Evolutionary conservation across 1,140 invertebrate genomes (phyloP).

Genomic region (Leptinotarsa lineolata): DNA sequence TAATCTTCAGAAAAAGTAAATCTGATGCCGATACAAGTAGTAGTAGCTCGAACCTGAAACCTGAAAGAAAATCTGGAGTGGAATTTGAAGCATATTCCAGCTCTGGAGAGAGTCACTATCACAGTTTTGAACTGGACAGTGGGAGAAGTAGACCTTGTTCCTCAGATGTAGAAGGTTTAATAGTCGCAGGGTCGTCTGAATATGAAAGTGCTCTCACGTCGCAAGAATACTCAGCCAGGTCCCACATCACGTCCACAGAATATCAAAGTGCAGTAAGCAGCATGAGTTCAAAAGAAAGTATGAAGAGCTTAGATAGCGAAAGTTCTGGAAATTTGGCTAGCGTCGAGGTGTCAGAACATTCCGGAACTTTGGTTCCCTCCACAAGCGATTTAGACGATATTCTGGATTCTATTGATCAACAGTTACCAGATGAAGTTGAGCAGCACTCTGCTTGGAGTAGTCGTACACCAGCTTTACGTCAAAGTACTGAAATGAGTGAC

Average conservation of each 20-base stretch:
- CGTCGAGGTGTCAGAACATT: constrained; percentile 85
- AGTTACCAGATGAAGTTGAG: constrained; percentile 40
- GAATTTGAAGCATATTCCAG: constrained; percentile 80
- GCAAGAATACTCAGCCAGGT: constrained; percentile 72
- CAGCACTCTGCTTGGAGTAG: constrained; percentile 35
- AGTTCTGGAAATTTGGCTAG: constrained; percentile 86
- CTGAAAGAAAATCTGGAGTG: constrained; percentile 67
- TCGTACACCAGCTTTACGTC: constrained; percentile 27
- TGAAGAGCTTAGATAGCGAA: constrained; percentile 86
- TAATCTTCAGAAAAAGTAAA: constrained; percentile 54
- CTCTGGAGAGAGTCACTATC: constrained; percentile 87
- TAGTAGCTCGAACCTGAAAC: constrained; percentile 61
- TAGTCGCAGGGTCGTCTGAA: constrained; percentile 74
- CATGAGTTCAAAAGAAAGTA: constrained; percentile 83
- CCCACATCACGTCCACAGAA: constrained; percentile 74
- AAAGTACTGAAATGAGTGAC: constrained; percentile 46
- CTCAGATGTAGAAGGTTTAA: constrained; percentile 80
- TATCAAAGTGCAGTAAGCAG: constrained; percentile 83
- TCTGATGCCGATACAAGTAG: constrained; percentile 52
- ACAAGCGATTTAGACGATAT: constrained; percentile 61
- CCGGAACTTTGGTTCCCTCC: constrained; percentile 87
- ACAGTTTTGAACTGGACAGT: constrained; percentile 80
- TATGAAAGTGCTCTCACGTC: constrained; percentile 86
- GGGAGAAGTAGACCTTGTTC: constrained; percentile 79
- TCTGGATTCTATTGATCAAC: constrained; percentile 54